These are phyloP conservation scores for Perccottus glenii DNA, from an alignment of 2,113 vertebrate species.

Conservation along the genomic window DNA sequence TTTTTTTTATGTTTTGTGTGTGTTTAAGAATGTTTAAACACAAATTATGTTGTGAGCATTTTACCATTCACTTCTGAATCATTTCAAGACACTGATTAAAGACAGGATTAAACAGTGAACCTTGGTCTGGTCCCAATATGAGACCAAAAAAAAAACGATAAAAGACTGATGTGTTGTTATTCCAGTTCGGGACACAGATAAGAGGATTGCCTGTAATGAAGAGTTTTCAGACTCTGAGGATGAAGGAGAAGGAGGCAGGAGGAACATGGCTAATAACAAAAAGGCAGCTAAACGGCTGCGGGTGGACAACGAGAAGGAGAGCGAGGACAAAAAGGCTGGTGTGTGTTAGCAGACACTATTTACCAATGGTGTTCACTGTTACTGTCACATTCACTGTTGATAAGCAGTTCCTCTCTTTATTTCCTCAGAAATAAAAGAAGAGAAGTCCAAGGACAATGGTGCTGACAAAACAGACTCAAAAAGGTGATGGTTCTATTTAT, in stretches of 20 bases:
- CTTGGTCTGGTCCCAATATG: no score
- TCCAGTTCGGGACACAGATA: constrained; percentile 91
- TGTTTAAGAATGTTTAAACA: no score
- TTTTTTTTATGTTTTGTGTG: no score
- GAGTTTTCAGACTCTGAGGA: constrained; percentile 96
- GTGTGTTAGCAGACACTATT: constrained; percentile 15
- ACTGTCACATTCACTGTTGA: background rate
- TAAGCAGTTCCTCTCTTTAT: background rate
- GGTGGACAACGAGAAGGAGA: constrained; percentile 89
- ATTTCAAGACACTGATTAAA: no score
- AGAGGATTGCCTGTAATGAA: constrained; percentile 93
- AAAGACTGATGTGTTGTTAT: constrained; percentile 7
- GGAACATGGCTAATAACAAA: constrained; percentile 90
- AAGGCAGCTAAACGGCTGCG: constrained; percentile 88
- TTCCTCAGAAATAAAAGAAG: constrained; percentile 88
- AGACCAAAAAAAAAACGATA: background rate
- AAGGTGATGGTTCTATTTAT: constrained; percentile 74
- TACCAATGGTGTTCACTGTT: background rate
- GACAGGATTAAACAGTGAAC: no score
- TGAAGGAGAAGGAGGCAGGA: constrained; percentile 90
- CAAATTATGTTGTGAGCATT: no score
- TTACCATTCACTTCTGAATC: no score
- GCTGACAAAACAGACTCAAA: constrained; percentile 88
- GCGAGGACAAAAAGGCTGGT: constrained; percentile 91
- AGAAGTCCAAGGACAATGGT: constrained; percentile 87